A percentile compares a stretch with the other conserved stretches of the same genome.
Conservation (phyloP, 2,888 invertebrate species). For the Hypena proboscidalis region DNA sequence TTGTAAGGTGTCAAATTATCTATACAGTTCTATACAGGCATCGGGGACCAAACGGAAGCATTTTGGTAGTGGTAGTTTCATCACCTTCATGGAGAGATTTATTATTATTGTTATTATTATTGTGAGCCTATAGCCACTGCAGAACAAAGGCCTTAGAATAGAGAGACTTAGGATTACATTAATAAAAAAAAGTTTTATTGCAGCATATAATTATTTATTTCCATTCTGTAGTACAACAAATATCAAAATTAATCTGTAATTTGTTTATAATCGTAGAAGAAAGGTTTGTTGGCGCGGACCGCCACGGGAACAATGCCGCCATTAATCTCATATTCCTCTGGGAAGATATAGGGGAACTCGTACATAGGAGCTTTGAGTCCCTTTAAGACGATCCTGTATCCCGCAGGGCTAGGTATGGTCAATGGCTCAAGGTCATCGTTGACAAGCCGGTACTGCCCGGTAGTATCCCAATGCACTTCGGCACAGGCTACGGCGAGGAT, state of each 20-base stretch:
- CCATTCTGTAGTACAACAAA: too few species aligned
- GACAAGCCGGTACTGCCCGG: conserved; percentile 34
- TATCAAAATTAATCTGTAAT: conserved; percentile 3
- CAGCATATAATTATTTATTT: neutral
- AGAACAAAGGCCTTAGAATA: too few species aligned
- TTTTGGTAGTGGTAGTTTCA: too few species aligned
- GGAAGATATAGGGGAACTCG: neutral
- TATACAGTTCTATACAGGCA: too few species aligned
- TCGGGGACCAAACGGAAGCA: too few species aligned
- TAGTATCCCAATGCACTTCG: conserved; percentile 38
- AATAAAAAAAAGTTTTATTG: neutral
- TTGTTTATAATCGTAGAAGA: conserved; percentile 27
- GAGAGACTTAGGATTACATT: too few species aligned
- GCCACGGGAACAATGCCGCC: neutral
- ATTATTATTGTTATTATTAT: too few species aligned
- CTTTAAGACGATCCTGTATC: conserved; percentile 6
- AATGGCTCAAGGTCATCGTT: too few species aligned
- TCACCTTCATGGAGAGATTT: too few species aligned
- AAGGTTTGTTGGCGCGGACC: conserved; percentile 9
- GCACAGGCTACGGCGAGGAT: conserved; percentile 32
- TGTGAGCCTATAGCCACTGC: too few species aligned
- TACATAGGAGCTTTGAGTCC: neutral
- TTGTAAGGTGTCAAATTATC: too few species aligned
- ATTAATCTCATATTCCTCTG: conserved; percentile 4
- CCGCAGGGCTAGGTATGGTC: too few species aligned